Conservation (phyloP, 2,113 vertebrate genomes). For the Daubentonia madagascariensis region DNA sequence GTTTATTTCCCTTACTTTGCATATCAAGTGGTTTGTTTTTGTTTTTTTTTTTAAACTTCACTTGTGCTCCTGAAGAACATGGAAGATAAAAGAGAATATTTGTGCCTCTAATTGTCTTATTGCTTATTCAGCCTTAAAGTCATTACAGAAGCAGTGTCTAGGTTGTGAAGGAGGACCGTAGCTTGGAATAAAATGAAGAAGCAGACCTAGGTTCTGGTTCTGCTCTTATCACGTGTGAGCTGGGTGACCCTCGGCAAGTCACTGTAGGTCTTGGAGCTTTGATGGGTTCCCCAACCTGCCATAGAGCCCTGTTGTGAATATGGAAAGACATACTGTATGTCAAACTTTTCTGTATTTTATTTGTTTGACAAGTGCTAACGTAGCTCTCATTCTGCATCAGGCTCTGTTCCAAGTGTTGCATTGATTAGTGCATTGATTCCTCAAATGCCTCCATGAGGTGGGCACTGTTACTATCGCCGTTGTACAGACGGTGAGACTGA, state of each 20-base stretch:
- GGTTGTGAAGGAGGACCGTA: background rate
- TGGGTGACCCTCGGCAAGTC: background rate
- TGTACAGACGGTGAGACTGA: background rate
- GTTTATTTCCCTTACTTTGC: background rate
- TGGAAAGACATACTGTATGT: background rate
- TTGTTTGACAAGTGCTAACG: background rate
- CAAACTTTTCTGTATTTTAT: background rate
- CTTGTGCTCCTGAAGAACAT: background rate
- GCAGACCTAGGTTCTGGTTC: background rate
- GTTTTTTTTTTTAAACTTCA: background rate
- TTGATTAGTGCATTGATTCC: background rate
- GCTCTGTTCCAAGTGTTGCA: background rate
- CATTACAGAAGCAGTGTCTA: background rate
- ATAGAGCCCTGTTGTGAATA: background rate
- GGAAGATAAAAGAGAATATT: background rate
- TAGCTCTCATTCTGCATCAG: background rate
- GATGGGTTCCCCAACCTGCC: background rate
- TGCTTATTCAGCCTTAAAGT: background rate
- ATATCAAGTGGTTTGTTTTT: background rate
- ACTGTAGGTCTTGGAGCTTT: background rate
- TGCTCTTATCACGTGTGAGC: background rate
- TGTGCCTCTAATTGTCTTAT: background rate
- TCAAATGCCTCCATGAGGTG: background rate
- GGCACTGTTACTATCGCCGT: background rate
- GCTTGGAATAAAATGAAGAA: background rate